Evolutionary conservation across 1,140 invertebrate species (phyloP).

Genomic region (Thaumatotibia leucotreta): DNA sequence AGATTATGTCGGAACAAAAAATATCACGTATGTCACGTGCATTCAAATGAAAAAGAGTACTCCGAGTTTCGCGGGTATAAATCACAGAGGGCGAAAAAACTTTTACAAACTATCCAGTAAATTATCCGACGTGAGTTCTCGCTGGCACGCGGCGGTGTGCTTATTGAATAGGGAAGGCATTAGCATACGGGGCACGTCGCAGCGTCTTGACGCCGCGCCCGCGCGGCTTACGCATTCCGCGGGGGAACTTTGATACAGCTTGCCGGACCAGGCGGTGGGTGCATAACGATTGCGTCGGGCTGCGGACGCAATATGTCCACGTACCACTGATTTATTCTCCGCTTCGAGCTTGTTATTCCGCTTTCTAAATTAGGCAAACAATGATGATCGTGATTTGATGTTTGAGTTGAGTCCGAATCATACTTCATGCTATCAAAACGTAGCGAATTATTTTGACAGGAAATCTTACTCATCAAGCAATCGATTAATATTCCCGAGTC

Average conservation of each 20-base stretch:
- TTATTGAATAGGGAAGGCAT: conserved; percentile 74
- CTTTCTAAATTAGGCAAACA: not conserved
- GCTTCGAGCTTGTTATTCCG: not conserved
- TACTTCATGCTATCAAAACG: not conserved
- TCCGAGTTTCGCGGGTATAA: conserved; percentile 73
- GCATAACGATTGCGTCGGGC: not conserved
- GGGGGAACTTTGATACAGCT: conserved; percentile 27
- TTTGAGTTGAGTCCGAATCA: not conserved
- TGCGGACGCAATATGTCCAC: not conserved
- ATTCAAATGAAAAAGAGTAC: conserved; percentile 75
- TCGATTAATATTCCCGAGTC: conserved; percentile 32
- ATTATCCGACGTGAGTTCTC: conserved; percentile 75
- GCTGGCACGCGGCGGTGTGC: conserved; percentile 68
- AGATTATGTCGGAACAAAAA: conserved; percentile 71
- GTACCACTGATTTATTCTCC: conserved; percentile 5
- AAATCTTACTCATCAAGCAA: conserved; percentile 14
- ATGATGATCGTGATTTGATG: not conserved
- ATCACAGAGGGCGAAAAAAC: conserved; percentile 75
- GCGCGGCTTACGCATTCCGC: conserved; percentile 22
- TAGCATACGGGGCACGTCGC: conserved; percentile 72
- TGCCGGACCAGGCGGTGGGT: conserved; percentile 16
- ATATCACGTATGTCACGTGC: conserved; percentile 73
- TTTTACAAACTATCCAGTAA: conserved; percentile 77
- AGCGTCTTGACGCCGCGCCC: conserved; percentile 40
- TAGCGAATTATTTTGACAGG: not conserved